These are phyloP conservation scores for Pangasianodon hypophthalmus DNA, from an alignment of 2,113 vertebrate genomes.

Conservation along the genomic window DNA sequence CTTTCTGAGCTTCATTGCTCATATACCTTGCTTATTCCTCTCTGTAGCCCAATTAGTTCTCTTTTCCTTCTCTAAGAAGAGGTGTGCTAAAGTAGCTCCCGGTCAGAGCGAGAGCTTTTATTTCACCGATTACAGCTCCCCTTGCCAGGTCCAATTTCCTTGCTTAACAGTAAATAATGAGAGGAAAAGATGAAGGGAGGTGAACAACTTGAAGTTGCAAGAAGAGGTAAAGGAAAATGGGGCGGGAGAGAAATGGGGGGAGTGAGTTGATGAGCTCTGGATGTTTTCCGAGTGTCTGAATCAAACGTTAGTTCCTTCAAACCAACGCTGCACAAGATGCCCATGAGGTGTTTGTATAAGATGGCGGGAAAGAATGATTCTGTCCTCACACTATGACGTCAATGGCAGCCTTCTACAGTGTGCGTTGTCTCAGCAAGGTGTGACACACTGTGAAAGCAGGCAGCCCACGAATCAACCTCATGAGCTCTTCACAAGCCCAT, in stretches of 20 bases:
- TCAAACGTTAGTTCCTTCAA: neutral
- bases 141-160: constrained; percentile 3
- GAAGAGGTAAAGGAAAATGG: neutral
- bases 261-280: neutral
- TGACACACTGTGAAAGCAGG: constrained; percentile 11
- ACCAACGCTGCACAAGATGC: neutral
- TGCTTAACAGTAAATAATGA: constrained; percentile 25
- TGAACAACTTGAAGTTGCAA: neutral
- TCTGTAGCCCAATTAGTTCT: constrained; percentile 33
- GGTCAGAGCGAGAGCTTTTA: constrained; percentile 30
- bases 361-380: neutral
- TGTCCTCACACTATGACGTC: constrained; percentile 7
- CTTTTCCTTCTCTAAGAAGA: constrained; percentile 3
- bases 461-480: neutral
- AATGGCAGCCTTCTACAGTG: neutral
- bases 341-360: neutral
- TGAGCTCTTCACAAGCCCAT: neutral
- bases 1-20: constrained; percentile 25
- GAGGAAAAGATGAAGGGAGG: neutral
- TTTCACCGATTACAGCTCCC: constrained; percentile 14
- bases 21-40: constrained; percentile 32
- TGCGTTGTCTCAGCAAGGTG: constrained; percentile 23
- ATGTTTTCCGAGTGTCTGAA: neutral
- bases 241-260: neutral
- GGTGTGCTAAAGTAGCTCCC: constrained; percentile 1